These are phyloP conservation scores for Cyprinodon variegatus DNA, from an alignment of 2,113 vertebrate species.

Conservation along the genomic window DNA sequence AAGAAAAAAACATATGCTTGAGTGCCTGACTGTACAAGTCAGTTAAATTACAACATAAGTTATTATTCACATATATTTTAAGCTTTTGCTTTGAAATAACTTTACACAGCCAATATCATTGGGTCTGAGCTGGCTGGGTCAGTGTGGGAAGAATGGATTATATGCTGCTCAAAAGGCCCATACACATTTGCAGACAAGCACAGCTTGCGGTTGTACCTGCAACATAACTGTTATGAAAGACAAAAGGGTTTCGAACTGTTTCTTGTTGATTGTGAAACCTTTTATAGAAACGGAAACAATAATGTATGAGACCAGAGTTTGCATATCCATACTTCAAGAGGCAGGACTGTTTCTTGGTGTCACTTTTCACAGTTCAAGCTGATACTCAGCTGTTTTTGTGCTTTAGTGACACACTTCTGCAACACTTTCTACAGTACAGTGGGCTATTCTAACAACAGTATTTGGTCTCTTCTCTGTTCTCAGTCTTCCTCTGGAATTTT, in stretches of 20 bases:
- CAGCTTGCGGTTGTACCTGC: slow-evolving; percentile 63
- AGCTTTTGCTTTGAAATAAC: neutral
- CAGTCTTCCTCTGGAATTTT: neutral
- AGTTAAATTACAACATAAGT: slow-evolving; percentile 19
- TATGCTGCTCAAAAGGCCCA: slow-evolving; percentile 25
- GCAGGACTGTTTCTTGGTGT: slow-evolving; percentile 6
- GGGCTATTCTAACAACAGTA: neutral
- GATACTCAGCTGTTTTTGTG: slow-evolving; percentile 12
- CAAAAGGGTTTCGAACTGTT: slow-evolving; percentile 62
- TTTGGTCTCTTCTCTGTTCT: neutral
- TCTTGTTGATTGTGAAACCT: slow-evolving; percentile 71
- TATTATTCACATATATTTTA: neutral
- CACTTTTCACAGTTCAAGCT: neutral
- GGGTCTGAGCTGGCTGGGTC: slow-evolving; percentile 51
- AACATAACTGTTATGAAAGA: slow-evolving; percentile 58
- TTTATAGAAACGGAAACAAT: slow-evolving; percentile 45
- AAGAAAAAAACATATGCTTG: slow-evolving; percentile 21
- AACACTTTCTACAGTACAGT: neutral
- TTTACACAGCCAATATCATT: slow-evolving; percentile 54
- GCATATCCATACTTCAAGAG: slow-evolving; percentile 4
- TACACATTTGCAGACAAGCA: slow-evolving; percentile 25
- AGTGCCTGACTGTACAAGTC: slow-evolving; percentile 2
- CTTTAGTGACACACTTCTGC: neutral
- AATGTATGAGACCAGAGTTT: slow-evolving; percentile 31
- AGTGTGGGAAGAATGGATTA: slow-evolving; percentile 58